A percentile compares a stretch with the other conserved stretches of the same genome.
Evolutionary conservation across 2,888 invertebrate species (phyloP).

Genomic region (Acanthosoma haemorrhoidale): DNA sequence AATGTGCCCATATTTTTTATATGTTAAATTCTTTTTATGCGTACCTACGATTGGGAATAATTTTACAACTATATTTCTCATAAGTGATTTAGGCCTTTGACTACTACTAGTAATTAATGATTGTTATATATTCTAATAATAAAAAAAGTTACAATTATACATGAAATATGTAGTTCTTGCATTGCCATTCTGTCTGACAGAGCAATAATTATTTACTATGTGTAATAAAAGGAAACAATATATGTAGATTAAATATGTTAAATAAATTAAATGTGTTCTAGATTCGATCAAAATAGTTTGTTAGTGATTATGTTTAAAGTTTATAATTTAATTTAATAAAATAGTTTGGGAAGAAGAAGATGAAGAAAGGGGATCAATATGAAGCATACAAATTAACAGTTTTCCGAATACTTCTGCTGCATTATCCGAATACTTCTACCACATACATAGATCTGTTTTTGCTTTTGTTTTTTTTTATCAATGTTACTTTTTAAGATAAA

Average conservation of each 20-base stretch:
- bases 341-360: not conserved
- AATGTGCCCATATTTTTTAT: not conserved
- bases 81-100: slow-evolving; percentile 13
- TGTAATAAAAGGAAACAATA: not conserved
- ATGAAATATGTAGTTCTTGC: no score
- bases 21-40: not conserved
- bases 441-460: no score
- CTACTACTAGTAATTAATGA: not conserved
- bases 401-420: no score
- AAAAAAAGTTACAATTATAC: no score
- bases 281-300: slow-evolving; percentile 20
- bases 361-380: not conserved
- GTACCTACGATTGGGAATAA: not conserved
- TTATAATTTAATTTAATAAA: not conserved
- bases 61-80: not conserved
- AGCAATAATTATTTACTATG: slow-evolving; percentile 23
- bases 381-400: not conserved
- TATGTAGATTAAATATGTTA: not conserved
- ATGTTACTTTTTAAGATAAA: no score
- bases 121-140: not conserved
- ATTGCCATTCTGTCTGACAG: slow-evolving; percentile 15
- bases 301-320: not conserved
- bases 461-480: no score
- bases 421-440: no score
- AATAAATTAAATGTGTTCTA: slow-evolving; percentile 20